phyloP scores from a whole-genome alignment of 2,888 invertebrate genomes.

The Auanema freiburgensis region DNA sequence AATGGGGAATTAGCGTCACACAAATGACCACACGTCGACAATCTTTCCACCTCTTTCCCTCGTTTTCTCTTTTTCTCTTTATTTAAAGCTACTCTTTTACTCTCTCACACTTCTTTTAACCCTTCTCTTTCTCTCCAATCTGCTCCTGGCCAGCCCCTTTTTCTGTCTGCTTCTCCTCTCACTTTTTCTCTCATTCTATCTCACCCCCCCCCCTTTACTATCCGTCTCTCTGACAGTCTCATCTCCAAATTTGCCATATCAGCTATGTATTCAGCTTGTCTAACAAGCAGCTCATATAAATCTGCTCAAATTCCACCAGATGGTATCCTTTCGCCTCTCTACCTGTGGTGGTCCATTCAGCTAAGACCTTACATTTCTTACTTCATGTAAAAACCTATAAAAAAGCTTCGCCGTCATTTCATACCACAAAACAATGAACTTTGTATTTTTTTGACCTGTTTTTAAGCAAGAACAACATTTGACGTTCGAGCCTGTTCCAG shows the following conservation, averaged over 20 bases:
- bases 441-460: no score
- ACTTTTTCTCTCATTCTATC: conserved; percentile 2
- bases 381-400: conserved; percentile 2
- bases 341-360: no score
- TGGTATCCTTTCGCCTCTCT: conserved; percentile 16
- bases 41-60: conserved; percentile 8
- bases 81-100: conserved; percentile 7
- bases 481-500: no score
- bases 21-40: conserved; percentile 8
- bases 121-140: conserved; percentile 10
- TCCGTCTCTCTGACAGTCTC: background rate
- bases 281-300: no score
- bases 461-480: no score
- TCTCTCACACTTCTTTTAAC: conserved; percentile 14
- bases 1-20: conserved; percentile 5
- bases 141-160: conserved; percentile 3
- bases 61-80: conserved; percentile 6
- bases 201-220: background rate
- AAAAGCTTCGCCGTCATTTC: no score
- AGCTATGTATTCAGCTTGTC: no score
- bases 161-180: conserved; percentile 10
- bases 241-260: conserved; percentile 10
- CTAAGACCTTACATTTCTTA: background rate
- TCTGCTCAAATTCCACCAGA: conserved; percentile 17
- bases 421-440: no score